Conservation (phyloP, 2,888 invertebrate species). For the Cantharis rufa region DNA sequence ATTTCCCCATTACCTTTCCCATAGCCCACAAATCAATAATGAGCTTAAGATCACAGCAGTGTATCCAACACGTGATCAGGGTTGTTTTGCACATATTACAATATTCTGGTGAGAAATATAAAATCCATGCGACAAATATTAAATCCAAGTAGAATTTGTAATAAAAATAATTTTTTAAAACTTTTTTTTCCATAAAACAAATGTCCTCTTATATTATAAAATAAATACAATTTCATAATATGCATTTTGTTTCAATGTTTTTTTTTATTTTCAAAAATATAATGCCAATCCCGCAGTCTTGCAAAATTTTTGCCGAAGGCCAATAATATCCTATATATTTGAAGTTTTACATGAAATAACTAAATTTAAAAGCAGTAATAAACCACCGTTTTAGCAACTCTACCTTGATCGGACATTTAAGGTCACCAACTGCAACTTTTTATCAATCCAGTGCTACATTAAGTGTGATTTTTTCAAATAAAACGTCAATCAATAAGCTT, state of each 20-base stretch:
- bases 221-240: too few relatives aligned
- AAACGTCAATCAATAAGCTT: not conserved
- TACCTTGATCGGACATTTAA: not conserved
- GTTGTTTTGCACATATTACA: too few relatives aligned
- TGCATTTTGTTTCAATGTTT: not conserved
- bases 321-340: not conserved
- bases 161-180: too few relatives aligned
- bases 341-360: not conserved
- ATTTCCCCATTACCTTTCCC: too few relatives aligned
- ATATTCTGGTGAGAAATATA: too few relatives aligned
- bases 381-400: not conserved
- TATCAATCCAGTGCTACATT: not conserved
- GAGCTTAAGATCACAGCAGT: too few relatives aligned
- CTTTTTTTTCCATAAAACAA: too few relatives aligned
- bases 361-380: not conserved
- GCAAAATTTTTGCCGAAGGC: not conserved
- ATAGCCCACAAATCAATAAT: too few relatives aligned
- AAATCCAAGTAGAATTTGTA: too few relatives aligned
- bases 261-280: not conserved
- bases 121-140: too few relatives aligned
- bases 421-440: conserved; percentile 2
- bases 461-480: not conserved
- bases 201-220: too few relatives aligned
- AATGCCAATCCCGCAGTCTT: not conserved
- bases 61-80: too few relatives aligned